Percentiles rank a stretch among this genome's conserved stretches.
phyloP scores from a whole-genome alignment of 2,113 vertebrate genomes.

The Ailurus styani region DNA sequence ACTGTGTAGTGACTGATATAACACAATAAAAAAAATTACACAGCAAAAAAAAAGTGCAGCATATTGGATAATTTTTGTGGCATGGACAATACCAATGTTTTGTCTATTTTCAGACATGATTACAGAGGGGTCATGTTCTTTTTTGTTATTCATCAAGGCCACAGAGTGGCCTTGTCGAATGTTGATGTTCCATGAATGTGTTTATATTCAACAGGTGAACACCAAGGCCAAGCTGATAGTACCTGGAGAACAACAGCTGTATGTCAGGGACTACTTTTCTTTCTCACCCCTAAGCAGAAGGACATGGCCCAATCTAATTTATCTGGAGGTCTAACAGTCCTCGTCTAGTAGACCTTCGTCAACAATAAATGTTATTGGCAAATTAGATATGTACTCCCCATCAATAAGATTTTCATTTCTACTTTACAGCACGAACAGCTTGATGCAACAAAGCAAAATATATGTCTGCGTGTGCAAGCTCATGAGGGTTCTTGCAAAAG shows the following conservation, averaged over 20 bases:
- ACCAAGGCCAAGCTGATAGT: background rate
- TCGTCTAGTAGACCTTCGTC: background rate
- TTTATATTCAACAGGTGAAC: background rate
- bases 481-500: background rate
- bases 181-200: background rate
- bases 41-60: too few relatives aligned
- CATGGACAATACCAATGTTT: background rate
- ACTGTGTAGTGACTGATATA: too few relatives aligned
- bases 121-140: background rate
- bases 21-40: too few relatives aligned
- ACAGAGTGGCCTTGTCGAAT: background rate
- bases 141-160: background rate
- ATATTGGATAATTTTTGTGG: background rate
- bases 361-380: background rate
- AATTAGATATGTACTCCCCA: background rate
- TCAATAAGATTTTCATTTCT: background rate
- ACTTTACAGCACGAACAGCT: background rate
- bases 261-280: background rate
- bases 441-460: background rate
- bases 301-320: background rate
- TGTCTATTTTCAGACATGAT: background rate
- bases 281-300: background rate
- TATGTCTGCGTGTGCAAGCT: background rate
- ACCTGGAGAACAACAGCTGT: background rate
- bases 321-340: background rate